Evolutionary conservation across 2,113 vertebrate genomes (phyloP).

Genomic region (Hyperopisus bebe): DNA sequence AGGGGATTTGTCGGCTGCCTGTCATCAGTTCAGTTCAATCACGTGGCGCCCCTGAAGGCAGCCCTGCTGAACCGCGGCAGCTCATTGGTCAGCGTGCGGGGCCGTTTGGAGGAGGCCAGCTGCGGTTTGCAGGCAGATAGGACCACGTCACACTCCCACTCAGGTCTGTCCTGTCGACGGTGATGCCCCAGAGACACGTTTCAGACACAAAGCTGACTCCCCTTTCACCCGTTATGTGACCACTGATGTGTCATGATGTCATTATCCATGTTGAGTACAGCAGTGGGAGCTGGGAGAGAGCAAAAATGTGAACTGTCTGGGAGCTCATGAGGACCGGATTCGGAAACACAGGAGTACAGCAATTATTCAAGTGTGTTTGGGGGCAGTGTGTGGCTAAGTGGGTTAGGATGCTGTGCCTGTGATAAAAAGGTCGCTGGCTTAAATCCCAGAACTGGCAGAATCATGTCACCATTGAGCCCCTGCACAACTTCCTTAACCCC

Average conservation of each 20-base stretch:
- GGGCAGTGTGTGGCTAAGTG: background rate
- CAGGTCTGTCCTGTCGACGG: constrained; percentile 59
- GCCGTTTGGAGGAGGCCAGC: constrained; percentile 71
- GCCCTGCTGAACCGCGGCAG: constrained; percentile 72
- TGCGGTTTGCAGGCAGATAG: constrained; percentile 65
- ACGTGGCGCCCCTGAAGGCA: constrained; percentile 80
- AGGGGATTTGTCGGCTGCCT: constrained; percentile 85
- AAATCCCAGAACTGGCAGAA: background rate
- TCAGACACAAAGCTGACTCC: background rate
- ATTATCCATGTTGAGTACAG: background rate
- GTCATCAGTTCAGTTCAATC: constrained; percentile 88
- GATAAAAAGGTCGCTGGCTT: background rate
- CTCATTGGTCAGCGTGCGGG: constrained; percentile 70
- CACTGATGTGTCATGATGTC: background rate
- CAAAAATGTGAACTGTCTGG: background rate
- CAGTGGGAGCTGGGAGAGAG: background rate
- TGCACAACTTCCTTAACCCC: background rate
- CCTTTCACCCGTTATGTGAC: background rate
- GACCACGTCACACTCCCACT: constrained; percentile 67
- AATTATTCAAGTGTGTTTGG: background rate
- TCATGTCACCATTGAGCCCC: background rate
- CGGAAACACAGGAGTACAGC: background rate
- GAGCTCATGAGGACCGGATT: background rate
- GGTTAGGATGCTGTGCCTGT: background rate
- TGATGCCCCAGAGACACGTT: background rate